Conservation (phyloP, 2,113 vertebrate genomes). For the Brachypodius melanocephalos region DNA sequence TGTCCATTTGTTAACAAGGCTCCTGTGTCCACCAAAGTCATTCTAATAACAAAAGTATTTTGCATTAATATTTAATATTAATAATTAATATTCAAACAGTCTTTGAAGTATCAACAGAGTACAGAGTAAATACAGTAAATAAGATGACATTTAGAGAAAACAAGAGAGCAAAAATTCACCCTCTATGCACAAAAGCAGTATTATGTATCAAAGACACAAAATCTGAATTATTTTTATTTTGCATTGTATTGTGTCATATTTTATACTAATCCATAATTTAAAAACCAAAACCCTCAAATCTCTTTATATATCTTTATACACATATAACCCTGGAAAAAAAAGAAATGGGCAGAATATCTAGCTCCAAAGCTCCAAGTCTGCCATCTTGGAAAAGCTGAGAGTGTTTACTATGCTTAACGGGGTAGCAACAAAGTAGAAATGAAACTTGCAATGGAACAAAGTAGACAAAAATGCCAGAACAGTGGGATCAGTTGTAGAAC, state of each 20-base stretch:
- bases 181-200: background rate
- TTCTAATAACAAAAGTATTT: slow-evolving; percentile 79
- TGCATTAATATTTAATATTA: background rate
- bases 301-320: background rate
- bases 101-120: background rate
- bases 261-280: background rate
- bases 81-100: background rate
- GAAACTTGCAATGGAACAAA: background rate
- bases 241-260: background rate
- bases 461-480: background rate
- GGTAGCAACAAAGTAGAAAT: background rate
- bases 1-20: slow-evolving; percentile 98
- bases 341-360: background rate
- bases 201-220: background rate
- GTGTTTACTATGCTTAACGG: background rate
- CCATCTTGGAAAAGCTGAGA: background rate
- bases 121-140: background rate
- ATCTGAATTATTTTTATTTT: background rate
- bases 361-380: background rate
- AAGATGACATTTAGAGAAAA: background rate
- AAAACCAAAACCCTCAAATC: background rate
- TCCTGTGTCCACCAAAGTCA: slow-evolving; percentile 95
- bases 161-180: background rate
- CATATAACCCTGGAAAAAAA: background rate
- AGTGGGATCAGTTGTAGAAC: background rate